Conservation (phyloP, 2,888 invertebrate species). For the Apeira syringaria region DNA sequence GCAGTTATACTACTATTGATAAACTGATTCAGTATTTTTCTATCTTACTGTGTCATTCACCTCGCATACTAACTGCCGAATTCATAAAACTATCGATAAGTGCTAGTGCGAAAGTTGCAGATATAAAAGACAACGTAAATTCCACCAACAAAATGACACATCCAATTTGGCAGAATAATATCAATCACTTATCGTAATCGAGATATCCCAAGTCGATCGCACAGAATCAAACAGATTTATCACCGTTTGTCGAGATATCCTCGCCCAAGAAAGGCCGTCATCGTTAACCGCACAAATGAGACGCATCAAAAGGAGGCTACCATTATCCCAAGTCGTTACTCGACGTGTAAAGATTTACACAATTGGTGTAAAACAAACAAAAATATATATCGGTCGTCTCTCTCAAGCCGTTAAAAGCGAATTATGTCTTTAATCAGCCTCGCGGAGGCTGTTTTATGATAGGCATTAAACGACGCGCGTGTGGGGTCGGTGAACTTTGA, state of each 20-base stretch:
- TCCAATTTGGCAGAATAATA: no score
- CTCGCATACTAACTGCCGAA: no score
- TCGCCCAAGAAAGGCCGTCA: slow-evolving; percentile 10
- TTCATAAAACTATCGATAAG: no score
- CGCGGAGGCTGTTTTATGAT: slow-evolving; percentile 62
- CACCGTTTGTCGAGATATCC: slow-evolving; percentile 20
- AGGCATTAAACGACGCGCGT: slow-evolving; percentile 55
- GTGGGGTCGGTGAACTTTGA: slow-evolving; percentile 62
- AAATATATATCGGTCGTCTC: slow-evolving; percentile 45
- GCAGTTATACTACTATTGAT: no score
- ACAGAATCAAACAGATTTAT: slow-evolving; percentile 14
- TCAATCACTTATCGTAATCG: neutral
- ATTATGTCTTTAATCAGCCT: slow-evolving; percentile 63
- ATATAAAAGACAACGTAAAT: no score
- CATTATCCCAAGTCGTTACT: slow-evolving; percentile 37
- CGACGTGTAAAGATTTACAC: slow-evolving; percentile 51
- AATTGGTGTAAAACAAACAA: slow-evolving; percentile 55
- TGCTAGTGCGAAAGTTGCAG: no score
- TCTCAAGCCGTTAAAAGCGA: slow-evolving; percentile 46
- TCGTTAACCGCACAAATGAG: slow-evolving; percentile 29
- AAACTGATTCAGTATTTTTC: no score
- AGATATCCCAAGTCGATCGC: slow-evolving; percentile 1
- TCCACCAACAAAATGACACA: no score
- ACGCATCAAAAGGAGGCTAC: slow-evolving; percentile 41
- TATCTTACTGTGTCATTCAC: no score